A percentile compares a stretch with the other conserved stretches of the same genome.
These are phyloP conservation scores for Diaperis boleti DNA, from an alignment of 2,888 invertebrate species.

Conservation along the genomic window DNA sequence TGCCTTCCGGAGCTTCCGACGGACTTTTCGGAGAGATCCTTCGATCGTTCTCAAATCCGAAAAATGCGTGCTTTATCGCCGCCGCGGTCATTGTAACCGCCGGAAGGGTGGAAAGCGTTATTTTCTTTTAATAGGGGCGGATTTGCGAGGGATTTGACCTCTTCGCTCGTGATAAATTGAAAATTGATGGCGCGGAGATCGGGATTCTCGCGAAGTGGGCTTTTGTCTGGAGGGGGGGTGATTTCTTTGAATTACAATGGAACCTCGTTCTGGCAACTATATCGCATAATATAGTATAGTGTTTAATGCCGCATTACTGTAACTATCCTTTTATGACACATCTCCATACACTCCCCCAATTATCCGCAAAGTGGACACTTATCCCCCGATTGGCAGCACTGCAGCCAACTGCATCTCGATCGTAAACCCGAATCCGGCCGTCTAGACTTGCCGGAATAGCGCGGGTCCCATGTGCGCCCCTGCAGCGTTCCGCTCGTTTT, in stretches of 20 bases:
- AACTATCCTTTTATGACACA: too few relatives aligned
- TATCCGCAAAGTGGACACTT: too few relatives aligned
- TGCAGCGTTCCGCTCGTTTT: slow-evolving; percentile 1
- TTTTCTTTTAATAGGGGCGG: slow-evolving; percentile 11
- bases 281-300: too few relatives aligned
- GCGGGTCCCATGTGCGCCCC: neutral
- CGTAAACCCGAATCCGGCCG: too few relatives aligned
- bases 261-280: too few relatives aligned
- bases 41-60: slow-evolving; percentile 11
- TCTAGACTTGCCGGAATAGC: neutral
- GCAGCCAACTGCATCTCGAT: too few relatives aligned
- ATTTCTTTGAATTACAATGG: neutral
- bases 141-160: slow-evolving; percentile 7
- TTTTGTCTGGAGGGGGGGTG: neutral
- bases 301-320: too few relatives aligned
- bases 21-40: neutral
- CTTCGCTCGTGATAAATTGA: slow-evolving; percentile 3
- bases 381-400: too few relatives aligned
- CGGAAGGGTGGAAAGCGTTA: neutral
- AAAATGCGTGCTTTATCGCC: slow-evolving; percentile 20
- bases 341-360: too few relatives aligned
- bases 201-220: too few relatives aligned
- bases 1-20: neutral
- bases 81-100: slow-evolving; percentile 6
- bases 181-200: neutral